Evolutionary conservation across 2,113 vertebrate genomes (phyloP).

Genomic region (Epinephelus moara): DNA sequence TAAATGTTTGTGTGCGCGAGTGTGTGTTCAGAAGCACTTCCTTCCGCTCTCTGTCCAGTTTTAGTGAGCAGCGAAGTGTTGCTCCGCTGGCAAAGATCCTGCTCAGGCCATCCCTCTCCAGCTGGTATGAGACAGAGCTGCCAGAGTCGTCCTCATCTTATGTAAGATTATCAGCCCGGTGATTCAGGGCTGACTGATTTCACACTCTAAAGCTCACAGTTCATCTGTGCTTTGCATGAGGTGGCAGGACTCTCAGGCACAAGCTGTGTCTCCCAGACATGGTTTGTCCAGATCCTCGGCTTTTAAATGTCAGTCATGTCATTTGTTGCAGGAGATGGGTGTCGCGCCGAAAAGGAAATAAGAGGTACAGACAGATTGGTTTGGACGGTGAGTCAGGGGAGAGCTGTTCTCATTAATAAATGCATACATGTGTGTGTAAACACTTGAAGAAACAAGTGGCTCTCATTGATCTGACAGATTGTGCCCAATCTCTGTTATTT

Average conservation of each 20-base stretch:
- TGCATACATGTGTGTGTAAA: constrained; percentile 35
- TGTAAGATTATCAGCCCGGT: constrained; percentile 59
- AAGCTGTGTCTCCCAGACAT: constrained; percentile 66
- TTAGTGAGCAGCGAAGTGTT: constrained; percentile 24
- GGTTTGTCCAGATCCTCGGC: constrained; percentile 50
- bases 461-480: constrained; percentile 31
- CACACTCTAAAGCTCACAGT: constrained; percentile 67
- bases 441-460: constrained; percentile 19
- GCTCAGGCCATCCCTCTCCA: constrained; percentile 60
- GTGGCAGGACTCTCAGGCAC: constrained; percentile 76
- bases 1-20: background rate
- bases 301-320: constrained; percentile 70
- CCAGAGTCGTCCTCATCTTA: constrained; percentile 39
- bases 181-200: constrained; percentile 78
- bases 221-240: constrained; percentile 75
- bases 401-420: constrained; percentile 61
- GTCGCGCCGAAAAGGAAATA: constrained; percentile 17
- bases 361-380: constrained; percentile 47
- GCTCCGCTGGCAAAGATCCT: constrained; percentile 13
- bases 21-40: background rate
- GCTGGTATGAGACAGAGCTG: constrained; percentile 56
- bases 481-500: background rate
- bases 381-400: constrained; percentile 43
- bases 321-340: constrained; percentile 51
- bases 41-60: constrained; percentile 4